phyloP scores from a whole-genome alignment of 1,140 invertebrate genomes.

The Teleopsis dalmanni region DNA sequence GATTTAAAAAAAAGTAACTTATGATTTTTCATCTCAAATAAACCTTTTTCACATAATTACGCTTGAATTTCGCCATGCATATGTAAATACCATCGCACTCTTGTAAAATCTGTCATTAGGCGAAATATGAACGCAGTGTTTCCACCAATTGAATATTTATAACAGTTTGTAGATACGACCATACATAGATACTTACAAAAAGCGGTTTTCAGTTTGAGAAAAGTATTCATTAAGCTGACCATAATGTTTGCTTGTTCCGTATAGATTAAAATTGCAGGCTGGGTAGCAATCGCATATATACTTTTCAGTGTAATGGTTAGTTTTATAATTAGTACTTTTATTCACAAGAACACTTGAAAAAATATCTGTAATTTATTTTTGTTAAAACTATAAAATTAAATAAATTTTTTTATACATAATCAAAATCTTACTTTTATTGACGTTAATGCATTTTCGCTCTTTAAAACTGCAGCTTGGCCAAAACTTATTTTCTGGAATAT shows the following conservation, averaged over 20 bases:
- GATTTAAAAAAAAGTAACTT: no score
- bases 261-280: conserved; percentile 23
- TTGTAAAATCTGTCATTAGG: no score
- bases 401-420: conserved; percentile 12
- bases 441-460: conserved; percentile 20
- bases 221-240: conserved; percentile 2
- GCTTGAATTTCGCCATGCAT: no score
- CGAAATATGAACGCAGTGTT: no score
- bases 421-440: conserved; percentile 14
- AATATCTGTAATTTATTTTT: neutral
- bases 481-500: conserved; percentile 40
- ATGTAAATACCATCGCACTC: no score
- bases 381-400: neutral
- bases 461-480: conserved; percentile 20
- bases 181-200: conserved; percentile 10
- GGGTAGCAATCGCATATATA: conserved; percentile 27
- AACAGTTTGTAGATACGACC: no score
- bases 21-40: no score
- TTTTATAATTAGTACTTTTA: neutral
- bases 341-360: neutral
- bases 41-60: no score
- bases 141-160: no score
- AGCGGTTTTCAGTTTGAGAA: conserved; percentile 2
- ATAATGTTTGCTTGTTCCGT: conserved; percentile 21
- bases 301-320: neutral